phyloP scores from a whole-genome alignment of 2,888 invertebrate genomes.

The Papilio gigon region DNA sequence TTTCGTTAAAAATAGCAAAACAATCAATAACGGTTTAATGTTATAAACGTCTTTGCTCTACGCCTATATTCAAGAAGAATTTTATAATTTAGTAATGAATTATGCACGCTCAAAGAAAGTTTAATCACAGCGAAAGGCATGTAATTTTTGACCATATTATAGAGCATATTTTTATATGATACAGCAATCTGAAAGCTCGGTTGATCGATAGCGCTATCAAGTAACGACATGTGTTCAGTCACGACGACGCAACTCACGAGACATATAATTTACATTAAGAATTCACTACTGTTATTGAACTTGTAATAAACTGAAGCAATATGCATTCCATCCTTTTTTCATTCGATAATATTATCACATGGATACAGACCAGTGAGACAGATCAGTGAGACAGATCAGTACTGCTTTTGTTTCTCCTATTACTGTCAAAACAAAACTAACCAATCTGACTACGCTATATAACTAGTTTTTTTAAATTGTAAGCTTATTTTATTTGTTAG shows the following conservation, averaged over 20 bases:
- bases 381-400: background rate
- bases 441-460: no score
- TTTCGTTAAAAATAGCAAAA: no score
- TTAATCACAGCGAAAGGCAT: no score
- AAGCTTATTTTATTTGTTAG: background rate
- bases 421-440: background rate
- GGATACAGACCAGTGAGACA: background rate
- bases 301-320: slow-evolving; percentile 15
- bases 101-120: no score
- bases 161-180: slow-evolving; percentile 1
- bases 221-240: slow-evolving; percentile 19
- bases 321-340: background rate
- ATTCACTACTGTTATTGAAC: slow-evolving; percentile 18
- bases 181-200: slow-evolving; percentile 21
- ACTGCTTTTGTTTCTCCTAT: no score
- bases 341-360: background rate
- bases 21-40: no score
- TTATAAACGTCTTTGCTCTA: no score
- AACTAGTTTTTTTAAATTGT: no score
- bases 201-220: slow-evolving; percentile 35
- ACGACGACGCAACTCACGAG: slow-evolving; percentile 18
- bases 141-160: no score
- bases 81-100: no score
- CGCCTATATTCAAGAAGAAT: no score
- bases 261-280: slow-evolving; percentile 30